Evolutionary conservation across 2,888 invertebrate species (phyloP).

Genomic region (Formica aserva): DNA sequence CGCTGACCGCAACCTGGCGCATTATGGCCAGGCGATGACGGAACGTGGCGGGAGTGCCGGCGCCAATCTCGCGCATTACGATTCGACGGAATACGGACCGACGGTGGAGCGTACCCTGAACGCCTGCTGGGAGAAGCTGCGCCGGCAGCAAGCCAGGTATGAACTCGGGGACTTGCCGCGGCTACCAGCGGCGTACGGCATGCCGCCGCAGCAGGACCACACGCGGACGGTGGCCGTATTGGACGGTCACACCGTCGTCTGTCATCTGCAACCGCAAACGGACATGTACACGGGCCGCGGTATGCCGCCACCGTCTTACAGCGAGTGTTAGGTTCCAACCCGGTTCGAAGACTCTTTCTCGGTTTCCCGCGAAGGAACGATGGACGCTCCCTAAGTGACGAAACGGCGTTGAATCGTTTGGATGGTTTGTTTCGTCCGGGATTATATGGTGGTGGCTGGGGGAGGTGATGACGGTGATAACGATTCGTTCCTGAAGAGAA

Average conservation of each 20-base stretch:
- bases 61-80: conserved; percentile 75
- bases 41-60: conserved; percentile 65
- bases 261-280: conserved; percentile 92
- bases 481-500: conserved; percentile 58
- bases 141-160: conserved; percentile 82
- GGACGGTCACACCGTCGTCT: conserved; percentile 94
- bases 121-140: conserved; percentile 83
- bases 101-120: conserved; percentile 81
- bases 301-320: conserved; percentile 88
- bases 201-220: conserved; percentile 81
- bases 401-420: neutral
- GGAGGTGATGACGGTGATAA: conserved; percentile 22
- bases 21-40: conserved; percentile 71
- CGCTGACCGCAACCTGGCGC: conserved; percentile 87
- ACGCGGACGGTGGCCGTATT: conserved; percentile 90
- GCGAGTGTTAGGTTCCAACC: conserved; percentile 86
- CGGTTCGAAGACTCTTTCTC: conserved; percentile 32
- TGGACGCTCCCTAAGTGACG: conserved; percentile 34
- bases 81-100: conserved; percentile 79
- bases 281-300: conserved; percentile 87
- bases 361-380: conserved; percentile 60
- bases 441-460: conserved; percentile 23
- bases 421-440: conserved; percentile 28
- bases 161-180: conserved; percentile 83
- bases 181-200: conserved; percentile 76